These are phyloP conservation scores for Urocitellus parryii DNA, from an alignment of 2,113 vertebrate species.

Conservation along the genomic window DNA sequence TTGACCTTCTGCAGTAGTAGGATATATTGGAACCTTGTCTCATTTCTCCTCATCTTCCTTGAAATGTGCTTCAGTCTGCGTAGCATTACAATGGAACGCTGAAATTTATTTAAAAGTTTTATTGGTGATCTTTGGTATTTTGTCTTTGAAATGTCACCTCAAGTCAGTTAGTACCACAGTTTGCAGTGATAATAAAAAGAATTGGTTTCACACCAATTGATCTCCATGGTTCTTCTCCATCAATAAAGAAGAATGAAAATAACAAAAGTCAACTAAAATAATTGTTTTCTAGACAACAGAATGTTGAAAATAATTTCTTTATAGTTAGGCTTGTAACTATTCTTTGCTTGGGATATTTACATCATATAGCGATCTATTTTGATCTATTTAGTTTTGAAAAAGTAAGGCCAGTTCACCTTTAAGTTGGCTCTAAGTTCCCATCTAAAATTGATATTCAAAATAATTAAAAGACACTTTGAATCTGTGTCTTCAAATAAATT, in stretches of 20 bases:
- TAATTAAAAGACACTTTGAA: not conserved
- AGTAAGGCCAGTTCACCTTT: not conserved
- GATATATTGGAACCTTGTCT: not conserved
- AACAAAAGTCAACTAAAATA: not conserved
- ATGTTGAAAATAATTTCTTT: conserved; percentile 42
- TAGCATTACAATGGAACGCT: not conserved
- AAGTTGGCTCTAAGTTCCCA: not conserved
- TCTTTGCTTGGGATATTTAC: not conserved
- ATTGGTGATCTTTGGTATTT: not conserved
- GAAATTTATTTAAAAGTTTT: conserved; percentile 34
- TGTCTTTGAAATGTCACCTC: not conserved
- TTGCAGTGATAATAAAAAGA: conserved; percentile 22
- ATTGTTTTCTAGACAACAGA: conserved; percentile 11
- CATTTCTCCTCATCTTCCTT: not conserved
- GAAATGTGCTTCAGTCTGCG: not conserved
- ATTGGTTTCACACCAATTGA: not conserved
- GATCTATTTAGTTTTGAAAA: not conserved
- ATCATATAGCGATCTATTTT: not conserved
- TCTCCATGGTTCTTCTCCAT: not conserved
- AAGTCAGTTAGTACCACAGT: not conserved
- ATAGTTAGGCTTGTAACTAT: not conserved
- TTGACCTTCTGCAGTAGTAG: not conserved
- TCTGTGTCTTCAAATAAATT: conserved; percentile 12
- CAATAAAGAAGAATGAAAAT: not conserved
- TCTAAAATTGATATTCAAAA: conserved; percentile 26